Base-by-base conservation (phyloP, 1,140 invertebrate species). In the Leptinotarsa undecemlineata region DNA sequence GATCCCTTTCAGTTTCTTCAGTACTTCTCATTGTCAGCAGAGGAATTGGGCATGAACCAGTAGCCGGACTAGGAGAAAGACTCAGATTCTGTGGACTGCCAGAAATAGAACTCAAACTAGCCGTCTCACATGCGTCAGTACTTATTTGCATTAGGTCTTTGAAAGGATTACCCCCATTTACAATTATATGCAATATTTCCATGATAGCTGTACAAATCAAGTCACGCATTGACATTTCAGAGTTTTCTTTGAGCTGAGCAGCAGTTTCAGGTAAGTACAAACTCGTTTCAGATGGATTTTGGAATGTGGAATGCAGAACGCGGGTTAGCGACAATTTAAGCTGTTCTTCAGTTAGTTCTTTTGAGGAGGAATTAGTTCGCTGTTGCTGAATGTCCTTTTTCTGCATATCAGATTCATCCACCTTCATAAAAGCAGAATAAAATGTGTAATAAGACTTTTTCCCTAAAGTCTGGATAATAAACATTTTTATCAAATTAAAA, bases 271-370 rank as follows among this genome's bases (percentile, higher is more conserved):
- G 89, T 72, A 94, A 85, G 85, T 90, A 90, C 79, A 92, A 88
- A 68, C 85, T 85, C 68, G 88, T 87, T 73, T 91, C 88, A 70
- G 85, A 85, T 23, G 88, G 83, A 76, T 89, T 87, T 74, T 88
- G 90, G 89, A 90, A 92, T 3, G 91, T 90, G 26, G 90, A 88
- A 81, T 89, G 88, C 19, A 93, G 83, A 64, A 93, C 89, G 80
- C 90, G 87, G 3, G 88, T 88, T 76, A 92, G 86, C 26, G 90
- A 86, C 72, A 86, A 79, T 51, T 89, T 83, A 15, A 92, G 85
- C 82, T 92, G 90, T 61, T 92, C 91, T 67, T 89, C 87, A 64
- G 88, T 80, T 48, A 83, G 74, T 79, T 84, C 83, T 5, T 77
- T 80, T 23, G 79, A 78, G 13, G 81, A 82, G 3, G 82, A 84